Base-by-base conservation (phyloP, 2,113 vertebrate genomes). In the Rousettus leschenaultii region DNA sequence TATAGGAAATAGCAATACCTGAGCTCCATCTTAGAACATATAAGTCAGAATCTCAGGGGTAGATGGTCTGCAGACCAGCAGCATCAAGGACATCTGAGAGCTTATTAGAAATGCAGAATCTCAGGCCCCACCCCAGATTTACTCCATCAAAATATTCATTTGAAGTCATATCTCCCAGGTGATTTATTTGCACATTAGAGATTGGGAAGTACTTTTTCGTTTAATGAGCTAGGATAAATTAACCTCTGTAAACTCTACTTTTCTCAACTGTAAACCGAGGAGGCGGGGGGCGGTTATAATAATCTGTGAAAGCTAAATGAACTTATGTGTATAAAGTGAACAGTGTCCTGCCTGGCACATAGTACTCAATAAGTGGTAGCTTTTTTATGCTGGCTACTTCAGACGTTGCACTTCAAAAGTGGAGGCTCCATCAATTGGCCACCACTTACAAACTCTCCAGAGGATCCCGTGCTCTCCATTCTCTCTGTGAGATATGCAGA, bases 231-330 rank as follows among this genome's bases (percentile, higher is more conserved):
- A 57, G 12, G 35, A 13, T 53, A 35, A 65, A 45, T 43, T 83
- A 55, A 43, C 28, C 24, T 84, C 35, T 75, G 35, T 38, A 73
- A 61, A 61, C 3, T 87, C n/a, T 33, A 90, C n/a, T 61, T 91
- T 86, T 18, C 38, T 77, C 55, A 45, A 12, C 22, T 80, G 30
- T 65, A 53, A 73, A 55, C 45, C 26, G 28, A 26, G 11, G 33
- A 22, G 59, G 59, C 1, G 7, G n/a, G 33, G 11, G 16, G 5
- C 0, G 6, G 7, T 40, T 45, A 33, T 66, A 7, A 33, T n/a
- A 70, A 70, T 40, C 79, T 86, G 78, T 68, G 53, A 61, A 63
- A 55, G 2, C 28, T 18, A 78, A 63, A 48, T 59, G 35, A 43
- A 4, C 28, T 30, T 43, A 3, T 48, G 51, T 78, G 51, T 33